Percentiles rank a stretch among this genome's conserved stretches.
Evolutionary conservation across 2,113 vertebrate species (phyloP).

Genomic region (Apeltes quadracus): DNA sequence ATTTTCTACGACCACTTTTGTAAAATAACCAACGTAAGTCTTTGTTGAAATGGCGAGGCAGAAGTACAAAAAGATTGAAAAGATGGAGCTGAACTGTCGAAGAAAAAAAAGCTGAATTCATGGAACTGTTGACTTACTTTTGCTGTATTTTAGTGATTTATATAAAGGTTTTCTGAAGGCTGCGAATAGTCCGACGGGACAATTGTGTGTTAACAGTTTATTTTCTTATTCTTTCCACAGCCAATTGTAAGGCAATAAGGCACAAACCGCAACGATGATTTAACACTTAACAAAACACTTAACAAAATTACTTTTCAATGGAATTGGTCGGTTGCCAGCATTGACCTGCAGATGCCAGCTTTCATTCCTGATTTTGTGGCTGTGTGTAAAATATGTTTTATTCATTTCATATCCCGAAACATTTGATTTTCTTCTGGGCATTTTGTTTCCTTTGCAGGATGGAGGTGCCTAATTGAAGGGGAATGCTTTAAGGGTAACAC

Average conservation of each 20-base stretch:
- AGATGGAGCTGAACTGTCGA: slow-evolving; percentile 36
- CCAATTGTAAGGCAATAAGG: slow-evolving; percentile 70
- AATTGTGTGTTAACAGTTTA: slow-evolving; percentile 55
- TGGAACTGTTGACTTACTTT: slow-evolving; percentile 56
- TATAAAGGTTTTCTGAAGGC: slow-evolving; percentile 46
- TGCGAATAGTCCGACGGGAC: slow-evolving; percentile 60
- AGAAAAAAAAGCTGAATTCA: slow-evolving; percentile 44
- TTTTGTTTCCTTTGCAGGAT: slow-evolving; percentile 24
- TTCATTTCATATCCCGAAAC: slow-evolving; percentile 61
- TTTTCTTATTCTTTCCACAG: slow-evolving; percentile 61
- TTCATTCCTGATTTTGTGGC: slow-evolving; percentile 67
- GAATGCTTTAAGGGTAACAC: slow-evolving; percentile 11
- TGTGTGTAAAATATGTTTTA: slow-evolving; percentile 67
- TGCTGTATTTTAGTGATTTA: slow-evolving; percentile 71
- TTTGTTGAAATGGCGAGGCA: slow-evolving; percentile 19
- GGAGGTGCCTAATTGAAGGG: slow-evolving; percentile 17
- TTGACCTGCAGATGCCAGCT: slow-evolving; percentile 55
- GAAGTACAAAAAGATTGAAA: slow-evolving; percentile 19
- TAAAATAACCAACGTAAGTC: slow-evolving; percentile 68
- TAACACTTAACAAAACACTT: slow-evolving; percentile 61
- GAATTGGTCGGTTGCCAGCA: slow-evolving; percentile 54
- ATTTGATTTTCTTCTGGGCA: slow-evolving; percentile 60
- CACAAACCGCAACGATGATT: slow-evolving; percentile 69
- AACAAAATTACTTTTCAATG: slow-evolving; percentile 67
- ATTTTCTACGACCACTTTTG: slow-evolving; percentile 81